phyloP scores from a whole-genome alignment of 2,888 invertebrate species.

The Micoletzkya japonica region DNA sequence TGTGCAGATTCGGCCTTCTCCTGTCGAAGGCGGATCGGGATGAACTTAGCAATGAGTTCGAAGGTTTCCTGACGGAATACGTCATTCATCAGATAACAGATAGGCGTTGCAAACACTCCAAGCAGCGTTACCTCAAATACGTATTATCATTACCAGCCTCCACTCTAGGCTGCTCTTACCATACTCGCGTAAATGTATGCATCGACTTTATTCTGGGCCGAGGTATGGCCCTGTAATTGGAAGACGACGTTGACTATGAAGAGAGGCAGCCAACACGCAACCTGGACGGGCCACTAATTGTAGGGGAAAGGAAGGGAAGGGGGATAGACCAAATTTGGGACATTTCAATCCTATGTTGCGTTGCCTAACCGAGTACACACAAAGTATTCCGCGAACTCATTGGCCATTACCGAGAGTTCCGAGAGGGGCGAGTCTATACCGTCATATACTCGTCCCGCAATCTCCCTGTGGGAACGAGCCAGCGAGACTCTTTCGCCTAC shows the following conservation, averaged over 20 bases:
- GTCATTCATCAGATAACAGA: constrained; percentile 28
- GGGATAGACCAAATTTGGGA: too few species aligned
- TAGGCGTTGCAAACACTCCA: constrained; percentile 21
- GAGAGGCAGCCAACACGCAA: constrained; percentile 42
- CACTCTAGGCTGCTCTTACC: neutral
- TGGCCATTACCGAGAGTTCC: too few species aligned
- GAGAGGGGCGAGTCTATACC: too few species aligned
- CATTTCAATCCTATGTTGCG: too few species aligned
- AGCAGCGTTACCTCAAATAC: constrained; percentile 9
- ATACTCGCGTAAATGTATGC: constrained; percentile 24
- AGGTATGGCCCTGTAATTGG: neutral
- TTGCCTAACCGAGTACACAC: too few species aligned
- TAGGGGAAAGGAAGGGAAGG: too few species aligned
- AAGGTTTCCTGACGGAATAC: constrained; percentile 23
- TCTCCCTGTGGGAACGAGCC: too few species aligned
- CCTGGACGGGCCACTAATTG: constrained; percentile 26
- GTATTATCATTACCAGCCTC: neutral
- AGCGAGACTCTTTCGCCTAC: too few species aligned
- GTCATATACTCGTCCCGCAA: too few species aligned
- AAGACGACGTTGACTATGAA: constrained; percentile 30
- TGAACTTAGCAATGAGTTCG: constrained; percentile 2
- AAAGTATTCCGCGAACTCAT: too few species aligned
- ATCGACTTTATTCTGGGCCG: constrained; percentile 1
- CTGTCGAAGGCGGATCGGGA: too few species aligned
- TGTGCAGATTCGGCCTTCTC: too few species aligned